These are phyloP conservation scores for Nymphalis polychloros DNA, from an alignment of 2,888 invertebrate species.

Conservation along the genomic window DNA sequence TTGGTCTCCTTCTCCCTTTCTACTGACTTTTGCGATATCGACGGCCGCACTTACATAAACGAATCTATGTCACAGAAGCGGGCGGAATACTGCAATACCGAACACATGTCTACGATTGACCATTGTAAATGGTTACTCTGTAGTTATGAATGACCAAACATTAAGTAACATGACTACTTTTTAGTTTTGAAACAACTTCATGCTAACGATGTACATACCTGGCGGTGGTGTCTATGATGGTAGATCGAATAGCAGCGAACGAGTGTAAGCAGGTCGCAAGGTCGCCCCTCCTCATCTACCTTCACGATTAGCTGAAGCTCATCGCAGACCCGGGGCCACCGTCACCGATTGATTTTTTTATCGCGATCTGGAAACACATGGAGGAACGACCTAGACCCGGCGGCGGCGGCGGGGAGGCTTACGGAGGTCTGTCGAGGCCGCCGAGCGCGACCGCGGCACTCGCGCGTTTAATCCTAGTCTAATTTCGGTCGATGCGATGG, in stretches of 20 bases:
- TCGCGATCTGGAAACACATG: slow-evolving; percentile 55
- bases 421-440: slow-evolving; percentile 52
- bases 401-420: slow-evolving; percentile 60
- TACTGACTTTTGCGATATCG: slow-evolving; percentile 49
- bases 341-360: slow-evolving; percentile 51
- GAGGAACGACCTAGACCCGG: slow-evolving; percentile 52
- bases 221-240: slow-evolving; percentile 49
- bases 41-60: slow-evolving; percentile 57
- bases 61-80: slow-evolving; percentile 48
- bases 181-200: slow-evolving; percentile 9
- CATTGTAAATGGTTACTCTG: slow-evolving; percentile 9
- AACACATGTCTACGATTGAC: slow-evolving; percentile 34
- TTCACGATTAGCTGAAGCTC: slow-evolving; percentile 56
- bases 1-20: slow-evolving; percentile 43
- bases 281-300: slow-evolving; percentile 49
- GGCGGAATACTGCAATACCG: slow-evolving; percentile 48
- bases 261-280: slow-evolving; percentile 55
- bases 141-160: slow-evolving; percentile 32
- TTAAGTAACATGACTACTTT: not conserved
- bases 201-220: slow-evolving; percentile 45
- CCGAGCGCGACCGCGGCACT: slow-evolving; percentile 74
- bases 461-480: slow-evolving; percentile 64
- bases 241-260: slow-evolving; percentile 46
- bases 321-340: slow-evolving; percentile 52
- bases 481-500: slow-evolving; percentile 65